Evolutionary conservation across 2,888 invertebrate species (phyloP).

Genomic region (Drosophila leonis): DNA sequence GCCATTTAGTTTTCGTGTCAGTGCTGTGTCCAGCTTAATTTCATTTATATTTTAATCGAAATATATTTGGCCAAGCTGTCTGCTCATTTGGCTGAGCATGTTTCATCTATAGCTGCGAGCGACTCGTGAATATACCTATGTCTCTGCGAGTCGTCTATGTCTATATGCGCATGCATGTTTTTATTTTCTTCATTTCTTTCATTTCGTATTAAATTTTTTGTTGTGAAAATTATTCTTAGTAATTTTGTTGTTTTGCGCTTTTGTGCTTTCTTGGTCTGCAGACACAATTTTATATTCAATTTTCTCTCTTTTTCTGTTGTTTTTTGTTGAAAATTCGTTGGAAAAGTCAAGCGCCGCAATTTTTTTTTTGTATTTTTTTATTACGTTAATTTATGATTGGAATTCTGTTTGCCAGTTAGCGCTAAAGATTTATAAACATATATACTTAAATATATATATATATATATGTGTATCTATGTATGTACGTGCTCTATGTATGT

Average conservation of each 20-base stretch:
- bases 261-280: conserved; percentile 64
- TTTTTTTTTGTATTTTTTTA: conserved; percentile 38
- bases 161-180: conserved; percentile 31
- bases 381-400: conserved; percentile 73
- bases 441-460: not conserved
- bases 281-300: conserved; percentile 51
- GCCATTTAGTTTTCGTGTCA: conserved; percentile 69
- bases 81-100: conserved; percentile 28
- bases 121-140: conserved; percentile 37
- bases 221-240: conserved; percentile 75
- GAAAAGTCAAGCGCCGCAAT: conserved; percentile 58
- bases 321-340: conserved; percentile 33
- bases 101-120: conserved; percentile 16
- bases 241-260: conserved; percentile 67
- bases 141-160: conserved; percentile 8
- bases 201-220: conserved; percentile 69
- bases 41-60: conserved; percentile 78
- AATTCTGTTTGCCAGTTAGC: conserved; percentile 74
- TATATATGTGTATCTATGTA: conserved; percentile 9
- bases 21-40: conserved; percentile 74
- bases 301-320: conserved; percentile 21
- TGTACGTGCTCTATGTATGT: conserved; percentile 32
- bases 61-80: conserved; percentile 62
- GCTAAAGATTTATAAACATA: conserved; percentile 47
- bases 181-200: not conserved